Evolutionary conservation across 1,140 invertebrate species (phyloP).

Genomic region (Hirudo medicinalis): DNA sequence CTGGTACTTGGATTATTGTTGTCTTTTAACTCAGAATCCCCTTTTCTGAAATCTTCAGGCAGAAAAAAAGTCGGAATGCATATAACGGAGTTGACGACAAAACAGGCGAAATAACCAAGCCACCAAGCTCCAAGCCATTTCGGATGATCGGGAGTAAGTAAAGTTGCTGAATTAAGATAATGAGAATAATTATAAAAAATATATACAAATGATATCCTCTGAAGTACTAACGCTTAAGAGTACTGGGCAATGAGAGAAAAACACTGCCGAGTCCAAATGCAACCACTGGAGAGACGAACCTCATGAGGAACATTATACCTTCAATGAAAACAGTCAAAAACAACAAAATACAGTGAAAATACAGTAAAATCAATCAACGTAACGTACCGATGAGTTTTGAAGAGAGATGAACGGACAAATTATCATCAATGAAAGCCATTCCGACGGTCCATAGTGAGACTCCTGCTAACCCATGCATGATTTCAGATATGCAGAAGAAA

Average conservation of each 20-base stretch:
- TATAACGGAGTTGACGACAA: constrained; percentile 49
- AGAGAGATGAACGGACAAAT: background rate
- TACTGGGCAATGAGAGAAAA: background rate
- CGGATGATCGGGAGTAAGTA: constrained; percentile 33
- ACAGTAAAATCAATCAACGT: no score
- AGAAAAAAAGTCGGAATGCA: constrained; percentile 31
- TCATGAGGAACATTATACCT: background rate
- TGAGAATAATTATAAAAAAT: background rate
- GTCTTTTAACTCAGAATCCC: no score
- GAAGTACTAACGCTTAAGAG: constrained; percentile 5
- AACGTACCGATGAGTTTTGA: constrained; percentile 3
- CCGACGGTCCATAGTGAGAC: constrained; percentile 1
- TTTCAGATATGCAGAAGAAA: background rate
- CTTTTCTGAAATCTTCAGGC: constrained; percentile 23
- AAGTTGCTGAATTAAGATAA: constrained; percentile 25
- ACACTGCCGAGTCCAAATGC: constrained; percentile 6
- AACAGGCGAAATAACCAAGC: constrained; percentile 55
- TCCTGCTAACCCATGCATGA: background rate
- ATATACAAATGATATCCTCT: background rate
- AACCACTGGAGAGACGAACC: constrained; percentile 12
- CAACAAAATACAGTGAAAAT: no score
- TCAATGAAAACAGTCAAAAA: background rate
- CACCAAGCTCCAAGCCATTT: constrained; percentile 46
- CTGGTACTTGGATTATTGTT: no score
- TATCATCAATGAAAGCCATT: constrained; percentile 7